These are phyloP conservation scores for Stenodema calcarata DNA, from an alignment of 2,888 invertebrate species.

Conservation along the genomic window DNA sequence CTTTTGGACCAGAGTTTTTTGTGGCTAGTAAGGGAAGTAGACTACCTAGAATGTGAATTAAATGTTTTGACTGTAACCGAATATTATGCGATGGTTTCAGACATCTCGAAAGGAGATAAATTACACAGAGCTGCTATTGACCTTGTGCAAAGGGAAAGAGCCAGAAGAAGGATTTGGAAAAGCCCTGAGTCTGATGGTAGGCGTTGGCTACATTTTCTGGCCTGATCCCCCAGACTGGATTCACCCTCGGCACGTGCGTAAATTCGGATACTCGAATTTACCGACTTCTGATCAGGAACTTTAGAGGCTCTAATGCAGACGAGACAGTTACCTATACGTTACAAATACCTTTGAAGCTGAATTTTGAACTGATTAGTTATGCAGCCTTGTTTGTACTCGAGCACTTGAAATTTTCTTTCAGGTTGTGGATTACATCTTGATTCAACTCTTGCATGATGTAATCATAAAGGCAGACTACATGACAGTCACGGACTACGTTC, in stretches of 20 bases:
- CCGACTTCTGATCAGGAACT: too few relatives aligned
- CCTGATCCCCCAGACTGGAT: slow-evolving; percentile 28
- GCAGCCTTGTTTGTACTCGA: too few relatives aligned
- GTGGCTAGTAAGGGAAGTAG: too few relatives aligned
- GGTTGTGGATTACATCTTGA: slow-evolving; percentile 38
- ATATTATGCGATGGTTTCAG: background rate
- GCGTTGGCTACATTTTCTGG: slow-evolving; percentile 38
- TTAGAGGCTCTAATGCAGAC: too few relatives aligned
- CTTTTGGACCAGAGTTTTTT: too few relatives aligned
- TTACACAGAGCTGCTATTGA: slow-evolving; percentile 25
- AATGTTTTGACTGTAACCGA: too few relatives aligned
- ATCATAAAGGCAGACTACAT: slow-evolving; percentile 10
- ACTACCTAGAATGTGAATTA: too few relatives aligned
- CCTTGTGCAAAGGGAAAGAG: slow-evolving; percentile 24
- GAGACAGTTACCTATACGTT: too few relatives aligned
- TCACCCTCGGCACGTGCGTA: slow-evolving; percentile 28
- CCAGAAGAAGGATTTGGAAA: slow-evolving; percentile 37
- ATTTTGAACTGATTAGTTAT: background rate
- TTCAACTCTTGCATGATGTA: slow-evolving; percentile 29
- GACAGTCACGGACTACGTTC: background rate
- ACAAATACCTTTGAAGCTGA: too few relatives aligned
- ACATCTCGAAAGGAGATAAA: slow-evolving; percentile 36
- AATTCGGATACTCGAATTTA: background rate
- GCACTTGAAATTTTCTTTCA: too few relatives aligned
- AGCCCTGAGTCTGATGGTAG: slow-evolving; percentile 16